Evolutionary conservation across 2,113 vertebrate species (phyloP).

Genomic region (Salvelinus fontinalis): DNA sequence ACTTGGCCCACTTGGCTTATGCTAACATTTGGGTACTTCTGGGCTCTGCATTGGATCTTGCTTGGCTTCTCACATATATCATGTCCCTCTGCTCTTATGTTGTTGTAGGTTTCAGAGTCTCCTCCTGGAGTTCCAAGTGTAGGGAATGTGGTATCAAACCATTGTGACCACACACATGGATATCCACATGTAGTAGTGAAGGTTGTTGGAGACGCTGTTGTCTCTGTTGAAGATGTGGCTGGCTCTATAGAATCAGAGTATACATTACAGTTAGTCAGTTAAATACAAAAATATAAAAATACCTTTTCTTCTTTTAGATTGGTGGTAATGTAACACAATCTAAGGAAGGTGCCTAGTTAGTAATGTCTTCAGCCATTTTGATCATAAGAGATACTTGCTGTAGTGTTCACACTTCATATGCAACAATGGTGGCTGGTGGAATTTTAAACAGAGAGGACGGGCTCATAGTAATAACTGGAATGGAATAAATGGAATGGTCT

Average conservation of each 20-base stretch:
- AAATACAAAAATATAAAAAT: background rate
- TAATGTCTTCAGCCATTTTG: background rate
- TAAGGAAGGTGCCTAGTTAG: too few relatives aligned
- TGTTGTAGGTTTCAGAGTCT: slow-evolving; percentile 63
- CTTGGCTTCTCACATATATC: slow-evolving; percentile 56
- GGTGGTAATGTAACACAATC: too few relatives aligned
- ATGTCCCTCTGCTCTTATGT: slow-evolving; percentile 39
- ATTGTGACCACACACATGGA: slow-evolving; percentile 65
- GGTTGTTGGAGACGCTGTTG: slow-evolving; percentile 2
- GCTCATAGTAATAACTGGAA: too few relatives aligned
- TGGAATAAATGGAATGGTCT: too few relatives aligned
- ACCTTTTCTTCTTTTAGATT: too few relatives aligned
- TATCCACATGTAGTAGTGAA: slow-evolving; percentile 21
- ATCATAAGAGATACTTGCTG: background rate
- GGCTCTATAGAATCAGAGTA: slow-evolving; percentile 24
- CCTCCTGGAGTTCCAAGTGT: slow-evolving; percentile 48
- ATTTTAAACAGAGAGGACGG: too few relatives aligned
- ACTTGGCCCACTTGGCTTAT: slow-evolving; percentile 54
- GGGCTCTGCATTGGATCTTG: slow-evolving; percentile 67
- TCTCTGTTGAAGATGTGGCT: rapidly evolving
- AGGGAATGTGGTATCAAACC: slow-evolving; percentile 69
- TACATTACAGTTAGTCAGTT: slow-evolving; percentile 1
- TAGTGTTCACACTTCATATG: background rate
- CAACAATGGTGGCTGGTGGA: background rate
- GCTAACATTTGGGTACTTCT: slow-evolving; percentile 48